Evolutionary conservation across 1,140 invertebrate species (phyloP).

Genomic region (Prorops nasuta): DNA sequence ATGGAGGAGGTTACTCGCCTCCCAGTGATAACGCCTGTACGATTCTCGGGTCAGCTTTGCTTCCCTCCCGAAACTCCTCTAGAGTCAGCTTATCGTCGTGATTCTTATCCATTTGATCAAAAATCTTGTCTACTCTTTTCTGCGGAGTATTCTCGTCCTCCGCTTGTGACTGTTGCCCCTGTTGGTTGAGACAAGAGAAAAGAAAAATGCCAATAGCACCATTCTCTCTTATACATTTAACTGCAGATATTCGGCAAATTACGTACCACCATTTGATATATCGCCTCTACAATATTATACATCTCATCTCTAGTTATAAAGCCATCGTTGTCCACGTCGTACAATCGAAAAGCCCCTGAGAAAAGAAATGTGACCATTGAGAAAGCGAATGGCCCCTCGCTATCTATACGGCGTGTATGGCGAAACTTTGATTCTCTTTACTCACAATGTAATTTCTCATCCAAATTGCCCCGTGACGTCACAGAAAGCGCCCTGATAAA

Average conservation of each 20-base stretch:
- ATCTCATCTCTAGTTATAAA: conserved; percentile 97
- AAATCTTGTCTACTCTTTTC: conserved; percentile 95
- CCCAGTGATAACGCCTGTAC: conserved; percentile 89
- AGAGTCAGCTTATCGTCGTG: conserved; percentile 95
- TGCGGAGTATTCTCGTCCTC: conserved; percentile 95
- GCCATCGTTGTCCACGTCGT: conserved; percentile 97
- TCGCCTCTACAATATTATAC: conserved; percentile 98
- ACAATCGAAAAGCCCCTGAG: conserved; percentile 94
- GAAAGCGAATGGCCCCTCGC: too few species aligned
- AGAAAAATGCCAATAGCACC: conserved; percentile 11
- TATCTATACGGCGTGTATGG: too few species aligned
- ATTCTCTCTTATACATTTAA: background rate
- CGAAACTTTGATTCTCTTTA: too few species aligned
- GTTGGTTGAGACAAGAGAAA: conserved; percentile 34
- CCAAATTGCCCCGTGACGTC: conserved; percentile 92
- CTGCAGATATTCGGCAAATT: background rate
- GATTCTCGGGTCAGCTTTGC: conserved; percentile 97
- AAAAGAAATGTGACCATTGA: conserved; percentile 30
- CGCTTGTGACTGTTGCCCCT: conserved; percentile 86
- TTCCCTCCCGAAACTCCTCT: conserved; percentile 98
- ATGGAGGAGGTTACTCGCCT: too few species aligned
- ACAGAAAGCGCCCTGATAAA: conserved; percentile 94
- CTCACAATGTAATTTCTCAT: conserved; percentile 97
- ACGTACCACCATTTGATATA: conserved; percentile 98
- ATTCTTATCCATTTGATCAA: conserved; percentile 98